A percentile compares a stretch with the other conserved stretches of the same genome.
phyloP scores from a whole-genome alignment of 2,113 vertebrate species.

The Baryphthengus martii region DNA sequence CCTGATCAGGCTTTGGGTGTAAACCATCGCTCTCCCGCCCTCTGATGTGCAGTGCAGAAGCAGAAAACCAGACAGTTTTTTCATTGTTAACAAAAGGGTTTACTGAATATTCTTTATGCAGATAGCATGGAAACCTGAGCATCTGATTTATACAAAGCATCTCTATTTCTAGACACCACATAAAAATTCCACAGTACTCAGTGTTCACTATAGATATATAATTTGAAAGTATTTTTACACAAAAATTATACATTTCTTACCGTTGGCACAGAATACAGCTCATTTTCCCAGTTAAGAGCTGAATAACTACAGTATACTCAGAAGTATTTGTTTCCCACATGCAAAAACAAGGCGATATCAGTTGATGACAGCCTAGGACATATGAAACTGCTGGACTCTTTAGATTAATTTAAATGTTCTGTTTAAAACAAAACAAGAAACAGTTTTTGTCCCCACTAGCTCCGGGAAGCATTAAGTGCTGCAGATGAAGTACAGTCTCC shows the following conservation, averaged over 20 bases:
- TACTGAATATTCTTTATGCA: not conserved
- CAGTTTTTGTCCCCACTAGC: not conserved
- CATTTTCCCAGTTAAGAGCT: conserved; percentile 26
- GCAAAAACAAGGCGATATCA: not conserved
- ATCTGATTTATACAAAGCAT: conserved; percentile 30
- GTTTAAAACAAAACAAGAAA: not conserved
- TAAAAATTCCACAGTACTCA: conserved; percentile 27
- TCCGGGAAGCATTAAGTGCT: not conserved
- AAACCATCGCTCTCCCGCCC: not conserved
- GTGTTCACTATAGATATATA: conserved; percentile 28
- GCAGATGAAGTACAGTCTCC: not conserved
- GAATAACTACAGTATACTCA: conserved; percentile 3
- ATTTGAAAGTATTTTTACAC: conserved; percentile 71
- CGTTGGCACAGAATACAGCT: conserved; percentile 9
- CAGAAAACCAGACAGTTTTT: not conserved
- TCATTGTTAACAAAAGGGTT: not conserved
- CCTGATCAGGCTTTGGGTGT: not conserved
- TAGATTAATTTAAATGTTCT: not conserved
- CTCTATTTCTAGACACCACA: conserved; percentile 21
- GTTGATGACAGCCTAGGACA: not conserved
- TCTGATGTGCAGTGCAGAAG: not conserved
- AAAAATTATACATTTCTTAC: conserved; percentile 59
- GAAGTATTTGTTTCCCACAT: not conserved
- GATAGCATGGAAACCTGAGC: conserved; percentile 32
- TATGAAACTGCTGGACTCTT: not conserved